phyloP scores from a whole-genome alignment of 2,113 vertebrate genomes.

The Daphoenositta chrysoptera region DNA sequence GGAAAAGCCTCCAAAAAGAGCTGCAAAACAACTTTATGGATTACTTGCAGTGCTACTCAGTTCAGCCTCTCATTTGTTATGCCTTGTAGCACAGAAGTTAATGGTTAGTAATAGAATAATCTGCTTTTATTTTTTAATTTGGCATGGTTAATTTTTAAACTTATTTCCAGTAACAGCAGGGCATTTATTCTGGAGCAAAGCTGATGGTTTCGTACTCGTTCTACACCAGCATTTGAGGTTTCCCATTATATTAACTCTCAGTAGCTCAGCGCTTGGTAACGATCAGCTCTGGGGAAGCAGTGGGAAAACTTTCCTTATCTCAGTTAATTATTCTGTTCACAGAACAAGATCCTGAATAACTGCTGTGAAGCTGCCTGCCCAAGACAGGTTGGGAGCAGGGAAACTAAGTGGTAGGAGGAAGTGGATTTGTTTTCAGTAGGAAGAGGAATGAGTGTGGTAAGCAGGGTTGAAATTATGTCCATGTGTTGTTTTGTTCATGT shows the following conservation, averaged over 20 bases:
- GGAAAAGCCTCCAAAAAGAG: neutral
- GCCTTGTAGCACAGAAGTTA: neutral
- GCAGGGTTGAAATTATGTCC: neutral
- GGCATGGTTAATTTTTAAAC: neutral
- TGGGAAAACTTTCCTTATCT: neutral
- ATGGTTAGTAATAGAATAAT: neutral
- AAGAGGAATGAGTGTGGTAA: slow-evolving; percentile 27
- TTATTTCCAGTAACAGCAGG: neutral
- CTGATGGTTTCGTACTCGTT: neutral
- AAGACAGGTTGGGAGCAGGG: neutral
- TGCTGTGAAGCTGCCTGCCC: neutral
- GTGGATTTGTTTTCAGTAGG: slow-evolving; percentile 11
- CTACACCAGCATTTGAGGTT: neutral
- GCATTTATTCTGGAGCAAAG: neutral
- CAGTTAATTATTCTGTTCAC: neutral
- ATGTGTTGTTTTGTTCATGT: neutral
- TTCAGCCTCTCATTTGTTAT: neutral
- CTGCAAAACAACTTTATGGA: neutral
- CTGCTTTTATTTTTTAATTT: neutral
- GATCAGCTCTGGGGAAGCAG: neutral
- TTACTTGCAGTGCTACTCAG: neutral
- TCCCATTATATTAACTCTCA: neutral
- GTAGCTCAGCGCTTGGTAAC: neutral
- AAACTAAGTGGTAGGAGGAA: neutral
- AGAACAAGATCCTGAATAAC: slow-evolving; percentile 36